Percentiles rank a stretch among this genome's conserved stretches.
Conservation (phyloP, 2,113 vertebrate genomes). For the Alexandromys fortis region DNA sequence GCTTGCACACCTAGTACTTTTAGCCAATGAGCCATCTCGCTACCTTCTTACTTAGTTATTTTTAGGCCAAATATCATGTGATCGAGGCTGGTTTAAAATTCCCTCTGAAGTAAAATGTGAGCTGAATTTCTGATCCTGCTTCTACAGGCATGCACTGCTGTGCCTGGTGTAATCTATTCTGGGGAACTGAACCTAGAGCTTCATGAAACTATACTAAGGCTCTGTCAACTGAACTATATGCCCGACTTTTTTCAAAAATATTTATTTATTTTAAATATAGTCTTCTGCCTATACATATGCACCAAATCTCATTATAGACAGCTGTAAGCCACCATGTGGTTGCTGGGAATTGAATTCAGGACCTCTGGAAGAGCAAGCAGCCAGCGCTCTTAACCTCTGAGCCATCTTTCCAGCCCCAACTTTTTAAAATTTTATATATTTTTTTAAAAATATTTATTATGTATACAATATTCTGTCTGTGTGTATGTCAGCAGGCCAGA, state of each 20-base stretch:
- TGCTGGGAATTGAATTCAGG: no score
- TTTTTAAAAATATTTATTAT: no score
- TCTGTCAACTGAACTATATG: background rate
- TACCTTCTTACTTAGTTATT: background rate
- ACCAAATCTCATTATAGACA: no score
- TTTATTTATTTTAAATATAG: background rate
- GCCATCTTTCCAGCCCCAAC: no score
- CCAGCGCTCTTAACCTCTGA: no score
- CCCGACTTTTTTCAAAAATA: background rate
- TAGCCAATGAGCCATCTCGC: background rate
- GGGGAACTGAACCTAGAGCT: background rate
- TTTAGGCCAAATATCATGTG: background rate
- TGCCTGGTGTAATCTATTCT: background rate
- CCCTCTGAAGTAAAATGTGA: background rate
- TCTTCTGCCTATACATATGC: no score
- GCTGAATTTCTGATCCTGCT: background rate
- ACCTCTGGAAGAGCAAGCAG: no score
- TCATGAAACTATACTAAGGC: background rate
- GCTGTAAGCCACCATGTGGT: no score
- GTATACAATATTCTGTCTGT: no score
- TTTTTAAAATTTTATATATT: no score
- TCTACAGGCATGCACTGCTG: background rate
- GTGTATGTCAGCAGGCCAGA: no score
- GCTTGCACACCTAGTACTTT: background rate
- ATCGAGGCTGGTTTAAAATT: background rate